Evolutionary conservation across 2,888 invertebrate species (phyloP).

Genomic region (Euplexia lucipara): DNA sequence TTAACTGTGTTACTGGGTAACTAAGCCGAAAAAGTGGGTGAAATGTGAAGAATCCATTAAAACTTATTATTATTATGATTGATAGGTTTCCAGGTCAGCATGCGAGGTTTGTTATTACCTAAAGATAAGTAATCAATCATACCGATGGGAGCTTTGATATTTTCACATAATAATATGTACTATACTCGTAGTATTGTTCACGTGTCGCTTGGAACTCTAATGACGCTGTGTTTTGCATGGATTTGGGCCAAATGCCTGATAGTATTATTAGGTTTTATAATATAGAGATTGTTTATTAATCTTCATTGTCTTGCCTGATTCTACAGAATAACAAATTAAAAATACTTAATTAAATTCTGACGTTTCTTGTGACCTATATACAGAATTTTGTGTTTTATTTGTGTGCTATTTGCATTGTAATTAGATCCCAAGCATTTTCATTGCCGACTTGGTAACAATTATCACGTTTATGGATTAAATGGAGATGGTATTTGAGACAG

Average conservation of each 20-base stretch:
- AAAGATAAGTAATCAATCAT: conserved; percentile 60
- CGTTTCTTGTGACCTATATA: not conserved
- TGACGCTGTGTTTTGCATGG: conserved; percentile 3
- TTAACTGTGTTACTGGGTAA: conserved; percentile 79
- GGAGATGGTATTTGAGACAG: conserved; percentile 5
- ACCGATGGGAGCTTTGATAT: conserved; percentile 41
- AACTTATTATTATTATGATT: conserved; percentile 69
- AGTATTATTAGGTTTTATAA: conserved; percentile 12
- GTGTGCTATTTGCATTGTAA: not conserved
- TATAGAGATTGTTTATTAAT: not conserved
- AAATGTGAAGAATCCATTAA: conserved; percentile 74
- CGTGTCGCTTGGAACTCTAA: conserved; percentile 15
- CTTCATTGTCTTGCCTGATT: not conserved
- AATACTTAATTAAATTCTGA: not conserved
- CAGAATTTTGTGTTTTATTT: not conserved
- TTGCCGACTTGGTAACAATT: not conserved
- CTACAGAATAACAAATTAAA: not conserved
- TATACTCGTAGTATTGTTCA: conserved; percentile 23
- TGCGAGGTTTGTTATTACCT: conserved; percentile 52
- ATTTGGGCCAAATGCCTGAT: conserved; percentile 22
- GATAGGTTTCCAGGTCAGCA: conserved; percentile 76
- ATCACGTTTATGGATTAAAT: conserved; percentile 2
- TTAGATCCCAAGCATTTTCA: not conserved
- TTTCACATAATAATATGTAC: conserved; percentile 27
- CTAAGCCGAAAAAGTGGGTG: conserved; percentile 79